Base-by-base conservation (phyloP, 1,140 invertebrate species). In the Onthophagus taurus region DNA sequence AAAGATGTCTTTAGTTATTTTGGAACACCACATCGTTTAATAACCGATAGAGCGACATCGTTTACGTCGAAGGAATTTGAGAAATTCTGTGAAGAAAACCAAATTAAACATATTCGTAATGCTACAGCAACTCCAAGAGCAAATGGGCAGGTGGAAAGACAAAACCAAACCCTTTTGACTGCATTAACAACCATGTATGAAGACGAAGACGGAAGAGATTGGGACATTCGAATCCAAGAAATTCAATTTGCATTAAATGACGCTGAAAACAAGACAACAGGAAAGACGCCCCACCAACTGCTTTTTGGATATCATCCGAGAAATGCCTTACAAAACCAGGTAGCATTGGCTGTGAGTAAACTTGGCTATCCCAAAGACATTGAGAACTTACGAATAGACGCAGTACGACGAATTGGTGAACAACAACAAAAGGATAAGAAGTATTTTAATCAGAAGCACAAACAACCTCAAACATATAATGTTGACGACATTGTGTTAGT, bases 251-350 rank as follows among this genome's bases (percentile, higher is more conserved):
- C 30, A 4, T 11, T 31, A 4, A 31, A 31, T n/a, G n/a, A 56
- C 29, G 42, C 57, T 11, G 21, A 43, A 8, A 42, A 52, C 42
- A 36, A 48, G 16, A 43, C 47, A 2, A 55, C 44, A 7, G 46
- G 47, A 8, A 19, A 57, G 24, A 51, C 48, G 9, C 53, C 57
- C 3, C 14, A 26, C 24, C 42, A 42, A 21, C 31, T 56, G 9
- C 43, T 59, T 2, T 57, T 57, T 51, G 55, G 56, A 36, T n/a
- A 36, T 36, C 16, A 44, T 35, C 42, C 33, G 35, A 14, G 18
- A 35, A 31, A 31, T n/a, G n/a, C n/a, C n/a, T n/a, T n/a, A 31
- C 24, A 31, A 4, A 18, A 31, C 9, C 8, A 31, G 6, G 41
- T n/a, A n/a, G n/a, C n/a, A 42, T 31, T 34, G 17, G 13, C 35